Conservation (phyloP, 2,888 invertebrate genomes). For the Hipparchia semele region DNA sequence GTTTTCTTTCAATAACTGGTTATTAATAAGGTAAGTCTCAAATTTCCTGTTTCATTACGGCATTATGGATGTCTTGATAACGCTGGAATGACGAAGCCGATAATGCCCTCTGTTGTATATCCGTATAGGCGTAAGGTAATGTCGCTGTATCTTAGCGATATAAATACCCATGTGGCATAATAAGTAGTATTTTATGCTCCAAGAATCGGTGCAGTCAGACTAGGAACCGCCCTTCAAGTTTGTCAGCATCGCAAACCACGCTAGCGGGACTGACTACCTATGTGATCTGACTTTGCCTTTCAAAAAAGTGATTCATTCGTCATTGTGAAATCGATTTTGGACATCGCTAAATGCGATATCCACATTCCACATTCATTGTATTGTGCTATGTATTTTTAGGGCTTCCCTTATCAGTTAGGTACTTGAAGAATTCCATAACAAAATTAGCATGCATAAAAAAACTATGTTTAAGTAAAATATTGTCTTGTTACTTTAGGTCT, state of each 20-base stretch:
- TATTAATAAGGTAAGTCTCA: constrained; percentile 44
- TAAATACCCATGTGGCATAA: constrained; percentile 48
- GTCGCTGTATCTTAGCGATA: constrained; percentile 48
- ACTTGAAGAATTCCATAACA: constrained; percentile 3
- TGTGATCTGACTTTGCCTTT: constrained; percentile 18
- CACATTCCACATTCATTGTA: constrained; percentile 23
- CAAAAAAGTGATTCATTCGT: constrained; percentile 33
- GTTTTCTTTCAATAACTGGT: constrained; percentile 40
- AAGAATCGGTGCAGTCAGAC: constrained; percentile 1
- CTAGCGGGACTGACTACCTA: constrained; percentile 11
- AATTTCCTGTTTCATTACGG: constrained; percentile 14
- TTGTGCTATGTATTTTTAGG: constrained; percentile 34
- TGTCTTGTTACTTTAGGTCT: too few species aligned
- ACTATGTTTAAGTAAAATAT: not conserved
- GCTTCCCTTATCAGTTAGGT: constrained; percentile 24
- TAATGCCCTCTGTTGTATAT: constrained; percentile 54
- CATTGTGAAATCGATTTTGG: constrained; percentile 36
- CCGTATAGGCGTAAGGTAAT: constrained; percentile 47
- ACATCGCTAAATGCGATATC: constrained; percentile 23
- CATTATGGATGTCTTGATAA: constrained; percentile 42
- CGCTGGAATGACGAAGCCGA: constrained; percentile 64
- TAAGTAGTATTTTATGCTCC: constrained; percentile 18
- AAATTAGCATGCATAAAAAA: not conserved
- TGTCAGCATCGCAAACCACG: constrained; percentile 36
- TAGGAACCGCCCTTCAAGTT: constrained; percentile 44